These are phyloP conservation scores for Danaus chrysippus DNA, from an alignment of 2,888 invertebrate genomes.

Conservation along the genomic window DNA sequence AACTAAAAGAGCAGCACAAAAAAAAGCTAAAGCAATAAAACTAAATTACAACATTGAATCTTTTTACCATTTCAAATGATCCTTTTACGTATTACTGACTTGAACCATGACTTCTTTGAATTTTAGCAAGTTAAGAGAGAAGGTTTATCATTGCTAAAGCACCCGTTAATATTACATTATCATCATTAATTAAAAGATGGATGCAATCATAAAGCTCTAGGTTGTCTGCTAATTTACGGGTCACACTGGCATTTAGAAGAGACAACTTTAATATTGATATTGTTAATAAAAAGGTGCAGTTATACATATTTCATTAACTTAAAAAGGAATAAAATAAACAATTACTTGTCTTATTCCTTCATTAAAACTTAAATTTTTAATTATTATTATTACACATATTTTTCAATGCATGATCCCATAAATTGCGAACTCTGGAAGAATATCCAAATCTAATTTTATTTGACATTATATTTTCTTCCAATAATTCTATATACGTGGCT, in stretches of 20 bases:
- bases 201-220: slow-evolving; percentile 36
- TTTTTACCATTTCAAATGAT: slow-evolving; percentile 38
- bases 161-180: slow-evolving; percentile 54
- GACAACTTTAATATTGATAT: background rate
- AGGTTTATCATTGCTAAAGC: slow-evolving; percentile 39
- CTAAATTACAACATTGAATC: slow-evolving; percentile 35
- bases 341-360: too few relatives aligned
- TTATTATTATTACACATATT: too few relatives aligned
- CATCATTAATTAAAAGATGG: slow-evolving; percentile 60
- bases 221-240: slow-evolving; percentile 28
- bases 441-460: too few relatives aligned
- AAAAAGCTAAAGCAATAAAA: too few relatives aligned
- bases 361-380: too few relatives aligned
- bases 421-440: too few relatives aligned
- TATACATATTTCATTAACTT: too few relatives aligned
- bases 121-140: slow-evolving; percentile 42
- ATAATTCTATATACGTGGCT: too few relatives aligned
- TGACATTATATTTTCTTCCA: too few relatives aligned
- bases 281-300: slow-evolving; percentile 7
- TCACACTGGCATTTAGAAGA: slow-evolving; percentile 30
- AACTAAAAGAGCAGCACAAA: slow-evolving; percentile 23
- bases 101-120: slow-evolving; percentile 46
- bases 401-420: too few relatives aligned
- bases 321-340: too few relatives aligned
- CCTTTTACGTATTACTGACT: slow-evolving; percentile 41